Conservation (phyloP, 2,113 vertebrate genomes). For the Coptodon bakossiorum region DNA sequence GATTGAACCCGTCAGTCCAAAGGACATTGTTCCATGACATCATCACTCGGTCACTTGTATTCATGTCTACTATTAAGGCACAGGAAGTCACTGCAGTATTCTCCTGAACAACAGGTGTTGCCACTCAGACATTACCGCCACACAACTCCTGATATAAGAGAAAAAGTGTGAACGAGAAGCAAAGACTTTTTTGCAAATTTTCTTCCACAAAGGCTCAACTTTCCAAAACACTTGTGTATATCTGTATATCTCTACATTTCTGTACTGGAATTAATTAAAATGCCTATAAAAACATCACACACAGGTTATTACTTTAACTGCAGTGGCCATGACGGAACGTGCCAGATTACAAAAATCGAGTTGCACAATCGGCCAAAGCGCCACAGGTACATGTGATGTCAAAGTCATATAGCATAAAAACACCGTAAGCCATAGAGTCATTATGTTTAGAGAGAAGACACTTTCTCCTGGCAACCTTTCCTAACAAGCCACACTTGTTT, state of each 20-base stretch:
- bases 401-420: background rate
- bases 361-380: fast-evolving
- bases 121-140: background rate
- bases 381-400: background rate
- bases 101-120: background rate
- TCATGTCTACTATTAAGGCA: background rate
- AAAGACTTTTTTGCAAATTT: fast-evolving
- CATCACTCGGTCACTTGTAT: background rate
- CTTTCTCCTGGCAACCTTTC: fast-evolving
- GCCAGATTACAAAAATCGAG: background rate
- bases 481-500: background rate
- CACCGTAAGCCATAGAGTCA: background rate
- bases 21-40: background rate
- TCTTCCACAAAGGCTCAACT: background rate
- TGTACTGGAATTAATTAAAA: background rate
- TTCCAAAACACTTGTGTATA: background rate
- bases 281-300: background rate
- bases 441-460: background rate
- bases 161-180: background rate
- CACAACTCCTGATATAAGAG: background rate
- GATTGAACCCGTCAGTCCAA: background rate
- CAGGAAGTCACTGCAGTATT: background rate
- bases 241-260: background rate
- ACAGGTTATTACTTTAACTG: background rate
- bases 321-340: background rate